Percentiles rank a stretch among this genome's conserved stretches.
Evolutionary conservation across 2,113 vertebrate genomes (phyloP).

Genomic region (Cebidichthys violaceus): DNA sequence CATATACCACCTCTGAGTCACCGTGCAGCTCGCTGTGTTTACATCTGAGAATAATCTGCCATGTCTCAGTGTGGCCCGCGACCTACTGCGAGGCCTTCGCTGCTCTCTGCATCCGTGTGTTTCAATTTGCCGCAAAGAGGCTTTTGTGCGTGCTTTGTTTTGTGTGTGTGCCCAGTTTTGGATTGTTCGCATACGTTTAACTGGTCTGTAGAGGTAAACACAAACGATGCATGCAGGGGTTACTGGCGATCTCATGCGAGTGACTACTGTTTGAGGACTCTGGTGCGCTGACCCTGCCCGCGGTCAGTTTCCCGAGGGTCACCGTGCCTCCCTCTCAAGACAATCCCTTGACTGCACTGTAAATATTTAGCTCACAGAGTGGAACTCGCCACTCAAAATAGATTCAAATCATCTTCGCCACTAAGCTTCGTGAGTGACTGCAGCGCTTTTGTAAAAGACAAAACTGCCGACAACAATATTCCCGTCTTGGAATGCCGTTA

Average conservation of each 20-base stretch:
- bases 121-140: not conserved
- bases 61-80: slow-evolving; percentile 7
- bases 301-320: slow-evolving; percentile 18
- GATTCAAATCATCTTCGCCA: slow-evolving; percentile 26
- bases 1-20: not conserved
- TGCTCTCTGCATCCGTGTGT: slow-evolving; percentile 12
- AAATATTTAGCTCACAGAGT: slow-evolving; percentile 65
- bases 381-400: slow-evolving; percentile 33
- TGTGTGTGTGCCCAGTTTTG: not conserved
- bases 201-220: no score
- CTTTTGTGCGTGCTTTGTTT: slow-evolving; percentile 6
- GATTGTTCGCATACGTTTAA: slow-evolving; percentile 4
- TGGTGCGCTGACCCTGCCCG: not conserved
- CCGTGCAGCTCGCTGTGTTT: slow-evolving; percentile 10
- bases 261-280: not conserved
- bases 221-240: not conserved
- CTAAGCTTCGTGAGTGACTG: slow-evolving; percentile 16
- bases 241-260: not conserved
- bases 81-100: slow-evolving; percentile 7
- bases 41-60: slow-evolving; percentile 40
- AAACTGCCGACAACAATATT: slow-evolving; percentile 31
- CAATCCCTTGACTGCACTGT: slow-evolving; percentile 30
- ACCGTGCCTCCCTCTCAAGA: slow-evolving; percentile 34
- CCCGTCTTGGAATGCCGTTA: not conserved
- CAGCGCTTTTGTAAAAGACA: not conserved